phyloP scores from a whole-genome alignment of 2,797 vertebrate genomes.

The Chanos chanos region DNA sequence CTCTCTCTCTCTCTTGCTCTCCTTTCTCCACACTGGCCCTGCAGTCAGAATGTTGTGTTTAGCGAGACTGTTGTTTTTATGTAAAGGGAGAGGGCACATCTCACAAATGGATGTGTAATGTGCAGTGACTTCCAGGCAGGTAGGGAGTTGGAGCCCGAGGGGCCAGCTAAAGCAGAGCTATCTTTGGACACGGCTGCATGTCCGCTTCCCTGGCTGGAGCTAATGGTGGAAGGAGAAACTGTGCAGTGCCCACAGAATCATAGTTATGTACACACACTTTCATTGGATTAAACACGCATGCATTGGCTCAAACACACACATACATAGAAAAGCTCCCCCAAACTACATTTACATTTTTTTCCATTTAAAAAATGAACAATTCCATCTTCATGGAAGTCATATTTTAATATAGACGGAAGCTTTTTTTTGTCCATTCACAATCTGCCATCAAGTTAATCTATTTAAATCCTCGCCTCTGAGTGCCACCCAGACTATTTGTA shows the following conservation, averaged over 20 bases:
- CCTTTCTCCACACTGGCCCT: not conserved
- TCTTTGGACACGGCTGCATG: constrained; percentile 43
- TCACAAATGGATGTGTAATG: constrained; percentile 38
- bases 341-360: too few relatives aligned
- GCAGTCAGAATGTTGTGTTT: not conserved
- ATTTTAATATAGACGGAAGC: too few relatives aligned
- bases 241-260: not conserved
- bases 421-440: too few relatives aligned
- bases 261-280: not conserved
- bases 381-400: too few relatives aligned
- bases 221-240: constrained; percentile 30
- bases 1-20: not conserved
- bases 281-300: not conserved
- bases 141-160: constrained; percentile 32
- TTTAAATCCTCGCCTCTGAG: too few relatives aligned
- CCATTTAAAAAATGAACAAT: too few relatives aligned
- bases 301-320: too few relatives aligned
- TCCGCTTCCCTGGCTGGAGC: constrained; percentile 34
- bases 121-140: constrained; percentile 35
- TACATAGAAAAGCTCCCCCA: too few relatives aligned
- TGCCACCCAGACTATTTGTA: too few relatives aligned
- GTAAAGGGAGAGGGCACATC: constrained; percentile 19
- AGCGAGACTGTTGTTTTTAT: not conserved
- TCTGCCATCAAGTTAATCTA: too few relatives aligned
- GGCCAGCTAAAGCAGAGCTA: constrained; percentile 43